Conservation (phyloP, 2,888 invertebrate species). For the Limulus polyphemus region DNA sequence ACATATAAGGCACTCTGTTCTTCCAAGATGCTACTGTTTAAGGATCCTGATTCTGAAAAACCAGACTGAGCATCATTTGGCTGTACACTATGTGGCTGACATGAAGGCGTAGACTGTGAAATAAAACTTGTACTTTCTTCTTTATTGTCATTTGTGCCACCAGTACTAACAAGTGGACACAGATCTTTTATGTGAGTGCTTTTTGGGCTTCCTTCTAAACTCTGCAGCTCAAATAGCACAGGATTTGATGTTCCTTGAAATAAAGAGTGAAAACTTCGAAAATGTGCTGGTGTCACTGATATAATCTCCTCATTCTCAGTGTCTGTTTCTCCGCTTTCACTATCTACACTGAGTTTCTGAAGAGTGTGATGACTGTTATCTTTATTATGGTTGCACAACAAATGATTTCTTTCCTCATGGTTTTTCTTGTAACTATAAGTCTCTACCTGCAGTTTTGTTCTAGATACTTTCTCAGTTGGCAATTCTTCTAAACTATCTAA, state of each 20-base stretch:
- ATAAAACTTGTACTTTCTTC: not conserved
- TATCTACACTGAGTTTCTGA: too few species aligned
- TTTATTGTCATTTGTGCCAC: conserved; percentile 3
- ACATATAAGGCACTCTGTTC: conserved; percentile 16
- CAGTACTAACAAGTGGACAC: not conserved
- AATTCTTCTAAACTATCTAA: too few species aligned
- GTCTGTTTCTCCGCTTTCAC: too few species aligned
- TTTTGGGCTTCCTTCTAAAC: conserved; percentile 15
- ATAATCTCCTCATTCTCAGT: too few species aligned
- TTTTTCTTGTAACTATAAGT: too few species aligned
- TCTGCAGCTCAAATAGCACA: conserved; percentile 13
- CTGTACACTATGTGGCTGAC: not conserved
- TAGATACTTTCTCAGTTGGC: too few species aligned
- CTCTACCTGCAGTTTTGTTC: too few species aligned
- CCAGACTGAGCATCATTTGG: not conserved
- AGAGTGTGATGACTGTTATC: too few species aligned
- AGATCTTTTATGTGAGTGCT: conserved; percentile 1
- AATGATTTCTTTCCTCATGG: too few species aligned
- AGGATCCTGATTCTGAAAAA: conserved; percentile 1
- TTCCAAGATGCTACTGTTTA: not conserved
- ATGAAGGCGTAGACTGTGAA: not conserved
- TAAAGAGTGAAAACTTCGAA: too few species aligned
- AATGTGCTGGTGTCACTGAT: too few species aligned
- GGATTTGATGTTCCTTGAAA: not conserved
- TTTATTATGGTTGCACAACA: too few species aligned